Evolutionary conservation across 2,113 vertebrate genomes (phyloP).

Genomic region (Stigmatopora nigra): DNA sequence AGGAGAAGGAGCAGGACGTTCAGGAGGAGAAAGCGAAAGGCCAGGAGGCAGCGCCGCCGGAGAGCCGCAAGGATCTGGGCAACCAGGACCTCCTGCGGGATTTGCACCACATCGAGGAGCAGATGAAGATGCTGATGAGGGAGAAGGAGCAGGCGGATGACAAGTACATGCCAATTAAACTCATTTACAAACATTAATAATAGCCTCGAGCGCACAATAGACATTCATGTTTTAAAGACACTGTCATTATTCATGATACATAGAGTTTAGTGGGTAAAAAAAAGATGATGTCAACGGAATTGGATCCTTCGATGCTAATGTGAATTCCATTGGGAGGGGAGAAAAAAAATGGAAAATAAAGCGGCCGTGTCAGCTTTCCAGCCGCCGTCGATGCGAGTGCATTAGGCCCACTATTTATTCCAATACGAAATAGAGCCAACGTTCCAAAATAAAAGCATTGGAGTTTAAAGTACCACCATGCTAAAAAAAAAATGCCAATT

Average conservation of each 20-base stretch:
- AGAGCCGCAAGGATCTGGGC: conserved; percentile 44
- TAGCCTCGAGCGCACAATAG: background rate
- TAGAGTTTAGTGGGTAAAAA: background rate
- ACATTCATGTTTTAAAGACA: no score
- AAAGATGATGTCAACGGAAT: no score
- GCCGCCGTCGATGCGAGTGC: conserved; percentile 12
- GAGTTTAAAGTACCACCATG: no score
- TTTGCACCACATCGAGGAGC: conserved; percentile 85
- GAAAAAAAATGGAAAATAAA: conserved; percentile 17
- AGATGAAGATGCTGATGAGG: conserved; percentile 81
- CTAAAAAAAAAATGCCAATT: background rate
- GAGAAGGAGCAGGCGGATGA: conserved; percentile 87
- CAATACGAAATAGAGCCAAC: no score
- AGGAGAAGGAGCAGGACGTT: conserved; percentile 19
- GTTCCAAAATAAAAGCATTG: no score
- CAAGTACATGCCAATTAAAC: conserved; percentile 65
- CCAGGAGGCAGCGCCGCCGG: background rate
- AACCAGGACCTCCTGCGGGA: conserved; percentile 71
- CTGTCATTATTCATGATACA: no score
- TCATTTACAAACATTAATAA: background rate
- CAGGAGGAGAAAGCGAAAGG: background rate
- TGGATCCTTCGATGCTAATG: conserved; percentile 2
- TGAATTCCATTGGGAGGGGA: conserved; percentile 46
- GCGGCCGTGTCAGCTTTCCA: conserved; percentile 29
- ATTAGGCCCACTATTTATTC: no score